Percentiles rank a stretch among this genome's conserved stretches.
Evolutionary conservation across 2,113 vertebrate species (phyloP).

Genomic region (Bombycilla garrulus): DNA sequence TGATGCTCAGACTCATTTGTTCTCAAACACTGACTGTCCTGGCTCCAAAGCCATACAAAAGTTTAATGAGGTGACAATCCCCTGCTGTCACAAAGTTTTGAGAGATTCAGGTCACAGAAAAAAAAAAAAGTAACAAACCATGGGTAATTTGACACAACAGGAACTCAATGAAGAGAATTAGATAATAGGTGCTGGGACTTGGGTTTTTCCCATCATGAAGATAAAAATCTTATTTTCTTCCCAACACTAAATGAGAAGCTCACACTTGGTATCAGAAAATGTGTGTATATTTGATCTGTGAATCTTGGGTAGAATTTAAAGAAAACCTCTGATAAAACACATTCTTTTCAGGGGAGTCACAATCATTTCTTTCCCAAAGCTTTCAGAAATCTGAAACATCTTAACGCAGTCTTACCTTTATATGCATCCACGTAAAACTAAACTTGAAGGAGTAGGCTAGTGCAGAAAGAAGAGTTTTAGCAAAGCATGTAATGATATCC

Average conservation of each 20-base stretch:
- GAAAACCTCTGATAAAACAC: not conserved
- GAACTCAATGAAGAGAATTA: not conserved
- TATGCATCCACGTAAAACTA: not conserved
- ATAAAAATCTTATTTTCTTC: not conserved
- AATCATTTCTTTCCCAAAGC: not conserved
- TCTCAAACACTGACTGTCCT: slow-evolving; percentile 37
- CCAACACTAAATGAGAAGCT: not conserved
- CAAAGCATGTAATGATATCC: accelerated
- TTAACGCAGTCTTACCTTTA: not conserved
- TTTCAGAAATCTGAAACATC: not conserved
- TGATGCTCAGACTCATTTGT: slow-evolving; percentile 54
- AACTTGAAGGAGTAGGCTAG: not conserved
- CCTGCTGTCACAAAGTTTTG: slow-evolving; percentile 40
- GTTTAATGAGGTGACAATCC: slow-evolving; percentile 57
- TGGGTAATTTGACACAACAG: slow-evolving; percentile 20
- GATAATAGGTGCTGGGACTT: not conserved
- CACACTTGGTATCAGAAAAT: not conserved
- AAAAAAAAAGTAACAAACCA: not conserved
- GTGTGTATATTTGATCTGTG: not conserved
- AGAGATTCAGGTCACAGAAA: slow-evolving; percentile 32
- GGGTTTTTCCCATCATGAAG: not conserved
- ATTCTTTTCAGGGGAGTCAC: not conserved
- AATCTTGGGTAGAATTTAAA: not conserved
- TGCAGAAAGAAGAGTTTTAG: not conserved
- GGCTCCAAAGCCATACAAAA: slow-evolving; percentile 27